Percentiles rank a stretch among this genome's conserved stretches.
phyloP scores from a whole-genome alignment of 1,140 invertebrate species.

The Hyles euphorbiae region DNA sequence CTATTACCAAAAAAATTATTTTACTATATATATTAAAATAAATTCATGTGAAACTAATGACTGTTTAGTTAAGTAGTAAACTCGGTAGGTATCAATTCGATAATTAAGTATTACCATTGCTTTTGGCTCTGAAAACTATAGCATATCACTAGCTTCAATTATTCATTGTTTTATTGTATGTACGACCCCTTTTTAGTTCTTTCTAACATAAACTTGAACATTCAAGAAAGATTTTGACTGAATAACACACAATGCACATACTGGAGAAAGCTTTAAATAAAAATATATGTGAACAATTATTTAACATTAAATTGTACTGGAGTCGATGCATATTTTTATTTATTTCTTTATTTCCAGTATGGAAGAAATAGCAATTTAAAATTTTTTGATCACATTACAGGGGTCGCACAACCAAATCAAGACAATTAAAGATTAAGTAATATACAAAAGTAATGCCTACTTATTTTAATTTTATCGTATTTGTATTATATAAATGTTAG shows the following conservation, averaged over 20 bases:
- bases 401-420: slow-evolving; percentile 7
- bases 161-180: slow-evolving; percentile 19
- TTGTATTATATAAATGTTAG: slow-evolving; percentile 21
- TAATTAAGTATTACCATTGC: slow-evolving; percentile 36
- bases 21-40: slow-evolving; percentile 26
- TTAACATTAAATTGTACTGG: not conserved
- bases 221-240: too few species aligned
- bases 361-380: not conserved
- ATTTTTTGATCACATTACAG: not conserved
- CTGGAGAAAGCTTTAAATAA: not conserved
- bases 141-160: slow-evolving; percentile 33
- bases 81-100: slow-evolving; percentile 17
- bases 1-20: slow-evolving; percentile 8
- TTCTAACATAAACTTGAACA: slow-evolving; percentile 2
- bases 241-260: not conserved
- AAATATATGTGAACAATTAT: not conserved
- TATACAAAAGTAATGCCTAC: not conserved
- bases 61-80: slow-evolving; percentile 12
- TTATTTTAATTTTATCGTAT: slow-evolving; percentile 20
- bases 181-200: slow-evolving; percentile 4
- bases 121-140: slow-evolving; percentile 39
- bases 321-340: not conserved
- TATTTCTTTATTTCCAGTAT: not conserved
- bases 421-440: not conserved
- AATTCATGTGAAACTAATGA: slow-evolving; percentile 18